Conservation (phyloP, 2,888 invertebrate genomes). For the Thereva unica region DNA sequence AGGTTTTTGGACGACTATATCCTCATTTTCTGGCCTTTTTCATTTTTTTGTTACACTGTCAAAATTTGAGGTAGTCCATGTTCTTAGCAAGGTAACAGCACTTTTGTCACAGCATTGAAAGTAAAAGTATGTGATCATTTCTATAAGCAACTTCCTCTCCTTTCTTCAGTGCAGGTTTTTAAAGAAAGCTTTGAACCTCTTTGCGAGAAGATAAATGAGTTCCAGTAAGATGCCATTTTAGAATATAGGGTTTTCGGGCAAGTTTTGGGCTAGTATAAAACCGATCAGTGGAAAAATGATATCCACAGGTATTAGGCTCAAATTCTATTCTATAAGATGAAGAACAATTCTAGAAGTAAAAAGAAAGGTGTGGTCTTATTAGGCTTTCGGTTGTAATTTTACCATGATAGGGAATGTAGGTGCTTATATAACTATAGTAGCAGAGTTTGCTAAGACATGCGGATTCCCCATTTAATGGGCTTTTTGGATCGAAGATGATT, state of each 20-base stretch:
- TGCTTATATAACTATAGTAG: too few relatives aligned
- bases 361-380: conserved; percentile 4
- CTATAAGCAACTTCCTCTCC: too few relatives aligned
- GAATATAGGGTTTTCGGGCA: not conserved
- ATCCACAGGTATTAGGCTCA: not conserved
- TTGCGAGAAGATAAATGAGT: not conserved
- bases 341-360: conserved; percentile 9
- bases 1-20: too few relatives aligned
- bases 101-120: too few relatives aligned
- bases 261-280: conserved; percentile 1
- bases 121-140: too few relatives aligned
- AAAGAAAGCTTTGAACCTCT: conserved; percentile 7
- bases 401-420: not conserved
- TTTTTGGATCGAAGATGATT: conserved; percentile 3
- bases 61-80: conserved; percentile 4
- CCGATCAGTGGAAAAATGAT: not conserved
- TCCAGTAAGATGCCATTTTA: conserved; percentile 1
- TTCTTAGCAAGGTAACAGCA: too few relatives aligned
- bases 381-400: conserved; percentile 8
- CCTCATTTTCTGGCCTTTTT: too few relatives aligned
- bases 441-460: too few relatives aligned
- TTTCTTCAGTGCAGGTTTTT: not conserved
- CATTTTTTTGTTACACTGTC: not conserved
- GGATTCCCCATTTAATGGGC: too few relatives aligned
- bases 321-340: conserved; percentile 5